These are phyloP conservation scores for Vultur gryphus DNA, from an alignment of 2,797 vertebrate genomes.

Conservation along the genomic window DNA sequence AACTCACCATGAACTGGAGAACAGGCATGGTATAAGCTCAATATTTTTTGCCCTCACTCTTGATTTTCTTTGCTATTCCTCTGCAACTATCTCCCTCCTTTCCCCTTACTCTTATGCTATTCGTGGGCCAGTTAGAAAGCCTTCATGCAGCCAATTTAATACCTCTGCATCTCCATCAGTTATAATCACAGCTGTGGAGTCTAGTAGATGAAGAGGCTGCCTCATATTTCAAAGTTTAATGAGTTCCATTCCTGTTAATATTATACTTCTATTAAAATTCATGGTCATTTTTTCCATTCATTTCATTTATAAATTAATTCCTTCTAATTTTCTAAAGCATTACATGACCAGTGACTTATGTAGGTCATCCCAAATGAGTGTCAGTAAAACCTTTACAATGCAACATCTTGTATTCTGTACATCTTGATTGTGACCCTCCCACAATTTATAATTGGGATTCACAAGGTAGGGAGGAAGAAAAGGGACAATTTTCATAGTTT, in stretches of 20 bases:
- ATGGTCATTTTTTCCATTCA: background rate
- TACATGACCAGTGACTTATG: background rate
- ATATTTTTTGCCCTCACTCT: background rate
- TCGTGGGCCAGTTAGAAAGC: background rate
- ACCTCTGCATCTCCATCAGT: background rate
- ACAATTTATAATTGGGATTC: background rate
- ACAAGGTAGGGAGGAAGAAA: background rate
- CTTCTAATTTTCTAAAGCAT: slow-evolving; percentile 11
- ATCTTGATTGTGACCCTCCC: background rate
- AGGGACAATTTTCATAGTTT: background rate
- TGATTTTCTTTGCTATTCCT: background rate
- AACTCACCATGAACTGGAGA: background rate
- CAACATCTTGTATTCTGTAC: background rate
- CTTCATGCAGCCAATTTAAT: background rate
- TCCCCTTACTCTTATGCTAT: background rate
- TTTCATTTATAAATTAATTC: slow-evolving; percentile 34
- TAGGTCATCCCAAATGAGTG: background rate
- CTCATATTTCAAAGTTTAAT: slow-evolving; percentile 15
- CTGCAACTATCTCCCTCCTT: background rate
- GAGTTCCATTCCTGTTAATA: slow-evolving; percentile 17
- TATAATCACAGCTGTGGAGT: background rate
- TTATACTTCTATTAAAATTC: slow-evolving; percentile 23
- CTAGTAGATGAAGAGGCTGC: background rate
- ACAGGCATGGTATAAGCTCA: background rate
- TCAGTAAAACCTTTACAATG: background rate